Conservation (phyloP, 2,888 invertebrate genomes). For the Andrena fulva region DNA sequence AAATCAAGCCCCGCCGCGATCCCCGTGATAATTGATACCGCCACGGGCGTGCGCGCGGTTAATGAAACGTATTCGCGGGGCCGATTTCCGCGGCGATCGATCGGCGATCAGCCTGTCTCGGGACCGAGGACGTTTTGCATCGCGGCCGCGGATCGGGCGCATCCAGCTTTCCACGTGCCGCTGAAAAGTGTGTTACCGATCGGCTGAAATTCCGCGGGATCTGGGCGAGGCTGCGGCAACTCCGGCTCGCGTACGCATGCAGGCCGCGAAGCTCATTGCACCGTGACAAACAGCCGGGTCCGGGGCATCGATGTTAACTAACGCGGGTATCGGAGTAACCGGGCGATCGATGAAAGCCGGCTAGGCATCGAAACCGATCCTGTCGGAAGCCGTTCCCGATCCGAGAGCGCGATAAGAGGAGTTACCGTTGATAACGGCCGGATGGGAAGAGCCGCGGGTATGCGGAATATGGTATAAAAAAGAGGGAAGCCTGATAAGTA, state of each 20-base stretch:
- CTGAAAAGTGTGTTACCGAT: slow-evolving; percentile 42
- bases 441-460: neutral
- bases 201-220: slow-evolving; percentile 57
- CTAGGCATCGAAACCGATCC: neutral
- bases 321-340: slow-evolving; percentile 1
- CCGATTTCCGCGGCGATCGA: slow-evolving; percentile 31
- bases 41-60: slow-evolving; percentile 28
- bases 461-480: neutral
- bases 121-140: neutral
- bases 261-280: slow-evolving; percentile 61
- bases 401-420: slow-evolving; percentile 12
- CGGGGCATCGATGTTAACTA: slow-evolving; percentile 49
- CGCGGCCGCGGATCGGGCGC: neutral
- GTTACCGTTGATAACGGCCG: slow-evolving; percentile 44
- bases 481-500: neutral
- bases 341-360: slow-evolving; percentile 25
- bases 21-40: slow-evolving; percentile 51
- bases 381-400: slow-evolving; percentile 33
- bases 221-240: slow-evolving; percentile 57
- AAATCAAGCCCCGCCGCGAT: slow-evolving; percentile 44
- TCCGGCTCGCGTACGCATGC: slow-evolving; percentile 36
- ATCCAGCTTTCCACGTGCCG: neutral
- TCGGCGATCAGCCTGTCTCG: neutral
- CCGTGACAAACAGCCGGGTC: slow-evolving; percentile 52
- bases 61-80: slow-evolving; percentile 29